These are phyloP conservation scores for Mythimna pallens DNA, from an alignment of 2,888 invertebrate species.

Conservation along the genomic window DNA sequence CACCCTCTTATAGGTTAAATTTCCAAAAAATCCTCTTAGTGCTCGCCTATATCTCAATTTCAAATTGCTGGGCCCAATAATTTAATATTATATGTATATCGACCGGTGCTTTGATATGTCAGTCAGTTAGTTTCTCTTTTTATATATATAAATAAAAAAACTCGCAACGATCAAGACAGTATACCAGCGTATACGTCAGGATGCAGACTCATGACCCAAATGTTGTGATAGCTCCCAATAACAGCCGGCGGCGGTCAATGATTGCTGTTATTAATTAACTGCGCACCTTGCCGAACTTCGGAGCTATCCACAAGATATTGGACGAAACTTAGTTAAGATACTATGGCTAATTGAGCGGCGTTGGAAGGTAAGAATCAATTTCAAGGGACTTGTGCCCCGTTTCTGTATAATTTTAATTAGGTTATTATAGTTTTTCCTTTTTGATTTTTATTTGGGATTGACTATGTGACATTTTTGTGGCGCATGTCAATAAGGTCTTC, in stretches of 20 bases:
- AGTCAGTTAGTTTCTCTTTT: too few relatives aligned
- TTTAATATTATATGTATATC: too few relatives aligned
- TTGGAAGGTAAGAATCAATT: constrained; percentile 10
- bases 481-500: too few relatives aligned
- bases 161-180: constrained; percentile 71
- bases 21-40: too few relatives aligned
- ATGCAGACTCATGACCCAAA: constrained; percentile 88
- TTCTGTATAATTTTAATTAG: neutral
- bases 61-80: too few relatives aligned
- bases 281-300: constrained; percentile 66
- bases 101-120: too few relatives aligned
- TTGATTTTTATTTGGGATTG: too few relatives aligned
- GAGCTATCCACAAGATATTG: constrained; percentile 45
- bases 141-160: neutral
- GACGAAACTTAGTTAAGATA: constrained; percentile 47
- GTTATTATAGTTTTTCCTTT: too few relatives aligned
- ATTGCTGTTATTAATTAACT: constrained; percentile 83
- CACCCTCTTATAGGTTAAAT: too few relatives aligned
- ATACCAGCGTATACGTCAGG: constrained; percentile 63
- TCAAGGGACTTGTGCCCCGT: neutral
- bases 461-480: too few relatives aligned
- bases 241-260: constrained; percentile 87
- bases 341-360: constrained; percentile 19
- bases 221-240: constrained; percentile 88
- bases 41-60: too few relatives aligned